Percentiles rank a stretch among this genome's conserved stretches.
Conservation (phyloP, 2,797 vertebrate species). For the Enteromius viviparus region DNA sequence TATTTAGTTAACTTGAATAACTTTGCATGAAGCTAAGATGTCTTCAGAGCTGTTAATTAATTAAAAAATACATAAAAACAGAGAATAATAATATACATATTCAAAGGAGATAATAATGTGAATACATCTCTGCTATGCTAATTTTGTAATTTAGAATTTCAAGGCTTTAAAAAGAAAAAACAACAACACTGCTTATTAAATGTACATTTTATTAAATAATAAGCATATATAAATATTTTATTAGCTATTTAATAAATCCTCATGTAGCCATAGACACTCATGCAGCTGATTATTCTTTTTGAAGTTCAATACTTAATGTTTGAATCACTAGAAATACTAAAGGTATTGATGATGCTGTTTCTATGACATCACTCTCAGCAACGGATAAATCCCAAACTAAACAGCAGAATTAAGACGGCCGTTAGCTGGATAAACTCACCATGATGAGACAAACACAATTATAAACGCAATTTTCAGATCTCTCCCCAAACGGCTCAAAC, state of each 20-base stretch:
- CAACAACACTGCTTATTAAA: neutral
- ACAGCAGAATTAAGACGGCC: neutral
- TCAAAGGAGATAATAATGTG: too few relatives aligned
- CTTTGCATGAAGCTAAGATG: neutral
- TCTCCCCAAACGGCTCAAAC: neutral
- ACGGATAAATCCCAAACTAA: neutral
- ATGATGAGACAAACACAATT: conserved; percentile 23
- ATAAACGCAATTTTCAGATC: conserved; percentile 4
- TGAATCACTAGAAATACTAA: neutral
- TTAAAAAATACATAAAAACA: too few relatives aligned
- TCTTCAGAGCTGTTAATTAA: neutral
- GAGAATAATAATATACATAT: too few relatives aligned
- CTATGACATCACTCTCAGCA: neutral
- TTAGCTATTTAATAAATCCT: neutral
- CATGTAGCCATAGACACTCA: neutral
- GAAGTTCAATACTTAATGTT: neutral
- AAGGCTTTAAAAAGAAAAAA: neutral
- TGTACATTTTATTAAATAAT: neutral
- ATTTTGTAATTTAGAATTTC: too few relatives aligned
- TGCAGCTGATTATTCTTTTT: neutral
- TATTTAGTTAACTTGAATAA: neutral
- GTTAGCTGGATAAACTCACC: conserved; percentile 27
- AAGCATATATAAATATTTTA: neutral
- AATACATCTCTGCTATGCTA: too few relatives aligned
- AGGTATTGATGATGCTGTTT: neutral